These are phyloP conservation scores for Patella caerulea DNA, from an alignment of 2,888 invertebrate species.

Conservation along the genomic window DNA sequence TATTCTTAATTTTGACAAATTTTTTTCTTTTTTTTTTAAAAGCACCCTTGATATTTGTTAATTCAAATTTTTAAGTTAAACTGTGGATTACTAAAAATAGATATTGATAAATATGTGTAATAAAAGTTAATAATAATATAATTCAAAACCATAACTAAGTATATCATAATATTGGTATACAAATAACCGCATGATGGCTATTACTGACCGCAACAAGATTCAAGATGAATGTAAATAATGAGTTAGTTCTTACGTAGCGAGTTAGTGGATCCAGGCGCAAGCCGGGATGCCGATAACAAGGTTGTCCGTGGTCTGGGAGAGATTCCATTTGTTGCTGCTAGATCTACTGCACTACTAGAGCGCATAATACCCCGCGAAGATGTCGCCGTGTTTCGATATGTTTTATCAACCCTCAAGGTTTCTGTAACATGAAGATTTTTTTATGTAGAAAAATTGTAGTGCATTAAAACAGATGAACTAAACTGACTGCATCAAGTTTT, in stretches of 20 bases:
- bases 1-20: no score
- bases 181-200: no score
- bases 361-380: slow-evolving; percentile 70
- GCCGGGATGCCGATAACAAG: slow-evolving; percentile 76
- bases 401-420: neutral
- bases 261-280: slow-evolving; percentile 67
- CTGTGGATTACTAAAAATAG: no score
- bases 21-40: no score
- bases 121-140: no score
- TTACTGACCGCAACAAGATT: no score
- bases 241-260: slow-evolving; percentile 71
- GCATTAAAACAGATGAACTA: neutral
- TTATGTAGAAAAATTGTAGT: slow-evolving; percentile 3
- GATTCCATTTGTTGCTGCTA: slow-evolving; percentile 66
- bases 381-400: neutral
- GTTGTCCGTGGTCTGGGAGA: slow-evolving; percentile 44
- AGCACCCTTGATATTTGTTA: no score
- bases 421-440: neutral
- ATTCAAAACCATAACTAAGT: no score
- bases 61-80: no score
- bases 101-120: no score
- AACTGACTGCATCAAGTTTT: neutral
- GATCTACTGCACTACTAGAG: slow-evolving; percentile 93
- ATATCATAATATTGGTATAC: no score
- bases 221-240: no score